Base-by-base conservation (phyloP, 2,113 vertebrate species). In the Halichoerus grypus region DNA sequence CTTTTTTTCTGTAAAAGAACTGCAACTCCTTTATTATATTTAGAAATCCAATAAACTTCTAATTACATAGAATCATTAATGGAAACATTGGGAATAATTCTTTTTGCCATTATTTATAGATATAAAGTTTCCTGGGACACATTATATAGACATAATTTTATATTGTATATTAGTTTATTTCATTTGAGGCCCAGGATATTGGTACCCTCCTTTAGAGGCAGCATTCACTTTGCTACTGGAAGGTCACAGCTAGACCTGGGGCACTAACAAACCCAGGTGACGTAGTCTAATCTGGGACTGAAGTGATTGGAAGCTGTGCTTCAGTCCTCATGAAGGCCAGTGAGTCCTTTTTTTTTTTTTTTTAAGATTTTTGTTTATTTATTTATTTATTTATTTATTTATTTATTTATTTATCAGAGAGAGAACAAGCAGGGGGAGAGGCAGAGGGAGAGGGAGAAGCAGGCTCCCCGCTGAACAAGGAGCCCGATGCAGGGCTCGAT, bases 1-100 rank as follows among this genome's bases (percentile, higher is more conserved):
- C 97, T 98, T 98, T 98, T 98, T 98, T 97, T 98, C 98, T 97
- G 98, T 98, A 98, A 98, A 98, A 98, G 96, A 98, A 98, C 96
- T 97, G 97, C 98, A 99, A 98, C 97, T 98, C 97, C 98, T 98
- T 98, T 94, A 95, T 97, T 96, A 80, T 95, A 96, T 95, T 97
- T 98, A 97, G 95, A 97, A 98, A 95, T 94, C 86, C 91, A 98
- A 97, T 98, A 98, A 98, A 98, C 90, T 96, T 67, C 96, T 98
- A 98, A 98, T 97, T 98, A 97, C 97, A 97, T 98, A 76, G 9
- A 76, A 16, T 76, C 28, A 76, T 16, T 46, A 46, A 76, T 2
- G 14, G 39, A 28, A 76, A 28, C 13, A 46, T 46, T 76, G 24
- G 24, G 72, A 46, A 16, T 28, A 76, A 46, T 76, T 76, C 24